phyloP scores from a whole-genome alignment of 1,140 invertebrate genomes.

The Heliconius eleuchia region DNA sequence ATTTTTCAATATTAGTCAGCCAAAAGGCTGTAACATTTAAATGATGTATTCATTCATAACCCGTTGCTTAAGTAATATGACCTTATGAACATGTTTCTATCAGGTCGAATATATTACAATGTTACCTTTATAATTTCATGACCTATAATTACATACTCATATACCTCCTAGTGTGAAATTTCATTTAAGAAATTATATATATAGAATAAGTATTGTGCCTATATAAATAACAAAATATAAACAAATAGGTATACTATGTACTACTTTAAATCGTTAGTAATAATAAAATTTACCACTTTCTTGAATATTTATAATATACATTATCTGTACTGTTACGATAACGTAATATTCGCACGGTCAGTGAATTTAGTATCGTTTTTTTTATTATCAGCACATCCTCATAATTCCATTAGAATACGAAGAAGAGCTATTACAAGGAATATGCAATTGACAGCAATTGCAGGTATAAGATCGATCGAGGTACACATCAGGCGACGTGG shows the following conservation, averaged over 20 bases:
- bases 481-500: not conserved
- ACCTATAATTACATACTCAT: not conserved
- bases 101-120: not conserved
- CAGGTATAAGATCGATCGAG: constrained; percentile 23
- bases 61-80: not conserved
- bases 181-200: too few species aligned
- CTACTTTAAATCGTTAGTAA: too few species aligned
- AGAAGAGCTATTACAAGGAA: not conserved
- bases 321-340: not conserved
- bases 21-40: not conserved
- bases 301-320: not conserved
- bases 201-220: too few species aligned
- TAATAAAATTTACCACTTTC: too few species aligned
- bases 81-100: not conserved
- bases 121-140: not conserved
- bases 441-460: not conserved
- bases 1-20: not conserved
- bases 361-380: not conserved
- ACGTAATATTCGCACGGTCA: not conserved
- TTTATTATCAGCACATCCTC: not conserved
- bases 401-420: not conserved
- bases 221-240: too few species aligned
- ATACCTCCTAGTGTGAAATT: not conserved
- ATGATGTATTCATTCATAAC: too few species aligned
- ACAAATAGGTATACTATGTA: too few species aligned